Evolutionary conservation across 1,140 invertebrate species (phyloP).

Genomic region (Probaryconus sp.): DNA sequence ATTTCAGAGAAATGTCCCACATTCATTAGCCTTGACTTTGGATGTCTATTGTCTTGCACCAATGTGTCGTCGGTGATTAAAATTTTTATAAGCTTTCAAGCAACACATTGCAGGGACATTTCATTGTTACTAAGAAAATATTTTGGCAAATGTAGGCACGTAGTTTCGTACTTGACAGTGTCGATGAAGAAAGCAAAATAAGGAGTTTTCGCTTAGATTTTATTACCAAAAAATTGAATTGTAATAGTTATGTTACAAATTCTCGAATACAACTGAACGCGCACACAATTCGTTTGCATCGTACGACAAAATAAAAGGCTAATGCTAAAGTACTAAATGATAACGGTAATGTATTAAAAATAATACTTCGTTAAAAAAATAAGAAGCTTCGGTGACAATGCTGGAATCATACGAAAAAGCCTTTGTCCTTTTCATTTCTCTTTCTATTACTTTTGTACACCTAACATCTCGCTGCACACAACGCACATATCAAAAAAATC

Average conservation of each 20-base stretch:
- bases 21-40: neutral
- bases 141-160: conserved; percentile 42
- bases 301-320: conserved; percentile 46
- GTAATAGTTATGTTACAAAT: conserved; percentile 59
- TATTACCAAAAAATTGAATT: conserved; percentile 53
- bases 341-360: conserved; percentile 36
- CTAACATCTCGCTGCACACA: conserved; percentile 4
- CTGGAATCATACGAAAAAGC: conserved; percentile 17
- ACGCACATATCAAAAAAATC: neutral
- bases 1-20: conserved; percentile 3
- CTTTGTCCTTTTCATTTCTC: no score
- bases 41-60: neutral
- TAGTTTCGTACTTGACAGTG: conserved; percentile 27
- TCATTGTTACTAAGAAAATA: conserved; percentile 1
- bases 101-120: conserved; percentile 10
- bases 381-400: conserved; percentile 44
- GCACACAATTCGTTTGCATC: conserved; percentile 25
- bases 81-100: neutral
- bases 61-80: neutral
- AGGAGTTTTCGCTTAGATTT: conserved; percentile 49
- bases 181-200: conserved; percentile 17
- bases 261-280: conserved; percentile 17
- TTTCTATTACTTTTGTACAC: no score
- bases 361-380: conserved; percentile 52
- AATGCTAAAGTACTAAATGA: conserved; percentile 45